phyloP scores from a whole-genome alignment of 2,797 vertebrate genomes.

The Masticophis lateralis region DNA sequence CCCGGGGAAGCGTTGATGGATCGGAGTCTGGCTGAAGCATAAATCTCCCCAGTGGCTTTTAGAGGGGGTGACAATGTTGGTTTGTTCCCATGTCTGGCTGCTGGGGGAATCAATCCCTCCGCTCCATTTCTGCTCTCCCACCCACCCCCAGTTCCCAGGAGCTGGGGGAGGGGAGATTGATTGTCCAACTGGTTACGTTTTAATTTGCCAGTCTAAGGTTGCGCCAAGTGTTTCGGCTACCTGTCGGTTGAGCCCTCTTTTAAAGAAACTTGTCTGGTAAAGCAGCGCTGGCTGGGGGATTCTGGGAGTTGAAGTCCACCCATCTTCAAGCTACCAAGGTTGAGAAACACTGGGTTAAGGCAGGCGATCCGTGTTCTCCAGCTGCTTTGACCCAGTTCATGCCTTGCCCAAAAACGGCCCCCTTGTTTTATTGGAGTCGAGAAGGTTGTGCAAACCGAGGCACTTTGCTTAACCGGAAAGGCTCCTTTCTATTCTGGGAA shows the following conservation, averaged over 20 bases:
- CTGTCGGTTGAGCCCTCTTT: not conserved
- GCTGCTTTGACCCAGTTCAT: not conserved
- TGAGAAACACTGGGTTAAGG: no score
- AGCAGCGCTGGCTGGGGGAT: no score
- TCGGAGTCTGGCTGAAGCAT: constrained; percentile 59
- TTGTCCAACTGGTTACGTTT: constrained; percentile 31
- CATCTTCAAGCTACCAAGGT: no score
- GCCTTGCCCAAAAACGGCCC: not conserved
- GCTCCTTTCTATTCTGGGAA: not conserved
- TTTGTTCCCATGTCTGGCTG: constrained; percentile 70
- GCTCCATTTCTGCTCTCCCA: constrained; percentile 44
- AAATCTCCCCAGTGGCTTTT: constrained; percentile 67
- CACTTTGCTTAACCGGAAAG: not conserved
- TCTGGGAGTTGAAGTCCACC: no score
- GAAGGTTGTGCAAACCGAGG: not conserved
- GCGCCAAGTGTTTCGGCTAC: constrained; percentile 56
- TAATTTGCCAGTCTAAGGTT: constrained; percentile 68
- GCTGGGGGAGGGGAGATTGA: not conserved
- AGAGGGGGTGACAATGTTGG: constrained; percentile 74
- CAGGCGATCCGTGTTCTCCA: not conserved
- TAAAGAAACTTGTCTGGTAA: constrained; percentile 16
- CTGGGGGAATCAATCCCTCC: constrained; percentile 76
- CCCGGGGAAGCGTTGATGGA: constrained; percentile 73
- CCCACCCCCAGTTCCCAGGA: not conserved
- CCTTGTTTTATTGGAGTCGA: not conserved